Evolutionary conservation across 2,113 vertebrate genomes (phyloP), one percentile per base, ranked within the genome.

Genomic region (Oncorhynchus mykiss): DNA sequence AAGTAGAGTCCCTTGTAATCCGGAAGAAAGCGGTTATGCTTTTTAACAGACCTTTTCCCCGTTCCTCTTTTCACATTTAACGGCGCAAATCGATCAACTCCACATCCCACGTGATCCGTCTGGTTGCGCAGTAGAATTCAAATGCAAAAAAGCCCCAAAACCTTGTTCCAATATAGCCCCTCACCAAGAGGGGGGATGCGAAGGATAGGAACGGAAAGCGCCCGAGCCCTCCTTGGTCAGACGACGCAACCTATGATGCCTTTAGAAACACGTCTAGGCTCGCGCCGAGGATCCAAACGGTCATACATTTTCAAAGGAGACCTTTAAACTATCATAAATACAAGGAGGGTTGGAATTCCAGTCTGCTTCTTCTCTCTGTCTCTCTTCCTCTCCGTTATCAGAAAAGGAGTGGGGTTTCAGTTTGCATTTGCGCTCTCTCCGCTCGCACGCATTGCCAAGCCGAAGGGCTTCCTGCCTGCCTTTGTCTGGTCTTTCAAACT

Each of bases 401-500:
- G 76, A 76, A 25, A 78, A 82, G 74, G 76, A 74, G 70, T 62
- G 73, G 75, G 83, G 74, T 82, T 84, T 84, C 74, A 76, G 29
- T 76, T 82, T 54, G 81, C 71, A 34, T 79, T 78, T 54, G 81
- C 75, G 79, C 86, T 82, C 77, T 22, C 49, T 13, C 49, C 0
- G 82, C 80, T 87, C 85, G 88, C 84, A 72, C 69, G 84, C 88
- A 83, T 85, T 85, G 85, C 88, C 84, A 79, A 87, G 84, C 87
- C 81, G 88, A 91, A 91, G 89, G 88, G 93, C 93, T 93, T 94
- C 92, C 93, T 91, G 94, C 92, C 93, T 90, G 86, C 93, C 94
- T 95, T 95, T 95, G 94, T 95, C 94, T 95, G 93, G 92, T 94
- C 93, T 93, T 95, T 95, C 94, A 95, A 95, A 95, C 93, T 91